Evolutionary conservation across 2,888 invertebrate species (phyloP).

Genomic region (Agrochola lychnidis): DNA sequence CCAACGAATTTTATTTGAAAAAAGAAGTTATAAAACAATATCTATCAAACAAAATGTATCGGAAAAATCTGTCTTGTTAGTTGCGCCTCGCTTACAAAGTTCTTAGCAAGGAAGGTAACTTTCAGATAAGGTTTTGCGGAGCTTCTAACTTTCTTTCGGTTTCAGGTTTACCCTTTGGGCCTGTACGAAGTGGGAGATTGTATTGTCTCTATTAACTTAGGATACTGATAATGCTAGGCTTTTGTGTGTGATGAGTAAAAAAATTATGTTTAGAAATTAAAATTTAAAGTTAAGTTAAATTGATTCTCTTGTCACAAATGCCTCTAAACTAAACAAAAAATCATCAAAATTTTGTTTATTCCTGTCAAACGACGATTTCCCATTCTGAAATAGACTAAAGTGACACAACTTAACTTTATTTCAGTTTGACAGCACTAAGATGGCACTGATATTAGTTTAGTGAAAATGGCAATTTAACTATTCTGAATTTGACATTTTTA

Average conservation of each 20-base stretch:
- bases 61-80: conserved; percentile 43
- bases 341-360: no score
- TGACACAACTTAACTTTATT: no score
- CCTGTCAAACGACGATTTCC: no score
- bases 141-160: conserved; percentile 40
- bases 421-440: no score
- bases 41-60: conserved; percentile 51
- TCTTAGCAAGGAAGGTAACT: conserved; percentile 39
- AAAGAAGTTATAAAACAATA: conserved; percentile 49
- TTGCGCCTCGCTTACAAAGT: conserved; percentile 47
- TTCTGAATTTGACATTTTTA: no score
- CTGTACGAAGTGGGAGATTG: conserved; percentile 17
- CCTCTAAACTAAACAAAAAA: no score
- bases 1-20: conserved; percentile 18
- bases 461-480: no score
- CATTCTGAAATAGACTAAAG: no score
- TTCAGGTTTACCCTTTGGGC: conserved; percentile 36
- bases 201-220: conserved; percentile 24
- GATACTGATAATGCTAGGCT: background rate
- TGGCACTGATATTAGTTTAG: no score
- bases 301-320: no score
- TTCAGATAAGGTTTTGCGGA: conserved; percentile 48
- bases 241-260: background rate
- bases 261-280: background rate
- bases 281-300: no score